Conservation (phyloP, 2,888 invertebrate species). For the Deilephila porcellus region DNA sequence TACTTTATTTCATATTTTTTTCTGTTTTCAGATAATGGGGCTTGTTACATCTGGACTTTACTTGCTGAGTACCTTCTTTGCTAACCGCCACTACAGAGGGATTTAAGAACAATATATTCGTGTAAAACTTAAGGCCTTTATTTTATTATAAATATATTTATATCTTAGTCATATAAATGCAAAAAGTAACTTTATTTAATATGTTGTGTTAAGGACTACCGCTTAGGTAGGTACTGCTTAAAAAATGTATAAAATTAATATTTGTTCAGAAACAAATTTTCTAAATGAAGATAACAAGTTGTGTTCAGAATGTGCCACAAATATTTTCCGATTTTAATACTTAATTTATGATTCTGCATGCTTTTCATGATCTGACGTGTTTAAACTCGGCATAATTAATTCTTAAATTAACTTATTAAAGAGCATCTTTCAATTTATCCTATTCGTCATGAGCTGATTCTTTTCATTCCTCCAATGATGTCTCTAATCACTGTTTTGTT, state of each 20-base stretch:
- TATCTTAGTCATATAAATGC: not conserved
- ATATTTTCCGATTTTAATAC: not conserved
- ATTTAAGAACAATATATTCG: constrained; percentile 67
- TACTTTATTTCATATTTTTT: constrained; percentile 31
- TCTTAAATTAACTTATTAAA: too few species aligned
- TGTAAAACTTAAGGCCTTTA: not conserved
- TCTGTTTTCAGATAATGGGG: constrained; percentile 88
- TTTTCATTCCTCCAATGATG: too few species aligned
- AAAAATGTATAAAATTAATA: too few species aligned
- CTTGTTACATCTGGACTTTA: constrained; percentile 89
- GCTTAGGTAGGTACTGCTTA: too few species aligned
- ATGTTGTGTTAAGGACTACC: not conserved
- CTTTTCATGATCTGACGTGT: too few species aligned
- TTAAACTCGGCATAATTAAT: too few species aligned
- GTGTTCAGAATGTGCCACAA: constrained; percentile 1
- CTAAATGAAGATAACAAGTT: not conserved
- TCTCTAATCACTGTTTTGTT: too few species aligned
- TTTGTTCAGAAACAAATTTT: too few species aligned
- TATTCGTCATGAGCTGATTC: too few species aligned
- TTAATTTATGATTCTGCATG: not conserved
- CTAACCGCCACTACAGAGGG: constrained; percentile 90
- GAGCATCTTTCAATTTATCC: too few species aligned
- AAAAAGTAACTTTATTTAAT: not conserved
- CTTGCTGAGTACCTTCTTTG: constrained; percentile 90
- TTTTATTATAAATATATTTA: not conserved